Evolutionary conservation across 2,113 vertebrate genomes (phyloP), one percentile per base, ranked within the genome.

Genomic region (Corythornis cristatus): DNA sequence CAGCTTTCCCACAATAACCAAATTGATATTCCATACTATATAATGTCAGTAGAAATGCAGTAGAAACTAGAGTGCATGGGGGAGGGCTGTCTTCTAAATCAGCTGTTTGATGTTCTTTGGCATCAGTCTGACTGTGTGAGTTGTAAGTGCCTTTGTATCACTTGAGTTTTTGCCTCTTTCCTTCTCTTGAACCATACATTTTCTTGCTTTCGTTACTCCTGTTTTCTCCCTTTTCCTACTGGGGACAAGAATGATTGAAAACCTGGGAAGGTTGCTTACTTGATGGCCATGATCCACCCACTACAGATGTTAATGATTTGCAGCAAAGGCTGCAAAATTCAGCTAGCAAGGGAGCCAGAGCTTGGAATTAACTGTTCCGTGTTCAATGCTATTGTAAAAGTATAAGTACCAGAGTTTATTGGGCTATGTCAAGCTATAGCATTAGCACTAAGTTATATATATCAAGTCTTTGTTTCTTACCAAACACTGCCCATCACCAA

Each of bases 11-110:
- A 42, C 37, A 25, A 5, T 43, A 28, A 33, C 7, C 17, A 20
- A 25, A 79, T 3, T 6, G 1, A 11, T 61, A 8, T 73, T 65
- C 29, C 54, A 51, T 11, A 37, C 5, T 11, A 5, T 9, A 6
- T 2, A 15, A 12, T 0, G 0, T 22, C 5, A 11, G 37, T 25
- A 1, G 3, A n/a, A 7, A 75, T 37, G 15, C 13, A 62, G 9
- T 20, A 37, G 50, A 77, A 75, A 21, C 6, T 21, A 3, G 6
- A 20, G 11, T 21, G 10, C 15, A n/a, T 35, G 57, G 13, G 10
- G 1, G 11, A 50, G 48, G 0, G 2, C 4, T 54, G 9, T 42
- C 48, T 79, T 64, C 31, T 14, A 90, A 54, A 17, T 10, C 26
- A 45, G 2, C 13, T 71, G 13, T 37, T 78, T n/a, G n/a, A n/a